phyloP scores from a whole-genome alignment of 2,113 vertebrate genomes.

The Hippocampus barbouri region DNA sequence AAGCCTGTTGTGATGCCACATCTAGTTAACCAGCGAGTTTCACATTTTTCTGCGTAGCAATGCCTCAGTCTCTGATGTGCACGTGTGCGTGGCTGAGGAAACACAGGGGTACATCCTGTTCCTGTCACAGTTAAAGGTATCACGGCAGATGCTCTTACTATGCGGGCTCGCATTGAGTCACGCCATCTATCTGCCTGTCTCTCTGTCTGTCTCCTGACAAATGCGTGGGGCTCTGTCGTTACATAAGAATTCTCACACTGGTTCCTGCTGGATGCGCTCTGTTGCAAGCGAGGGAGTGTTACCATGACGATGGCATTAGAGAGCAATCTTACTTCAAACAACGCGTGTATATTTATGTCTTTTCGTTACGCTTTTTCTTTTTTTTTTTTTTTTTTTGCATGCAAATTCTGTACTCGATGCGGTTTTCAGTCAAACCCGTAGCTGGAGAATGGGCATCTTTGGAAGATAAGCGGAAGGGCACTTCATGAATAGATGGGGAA shows the following conservation, averaged over 20 bases:
- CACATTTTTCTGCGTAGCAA: conserved; percentile 22
- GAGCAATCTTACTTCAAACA: conserved; percentile 59
- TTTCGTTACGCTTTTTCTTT: conserved; percentile 6
- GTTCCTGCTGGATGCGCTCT: conserved; percentile 52
- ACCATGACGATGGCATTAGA: conserved; percentile 72
- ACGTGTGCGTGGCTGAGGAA: conserved; percentile 38
- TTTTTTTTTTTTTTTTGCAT: background rate
- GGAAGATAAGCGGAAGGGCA: conserved; percentile 16
- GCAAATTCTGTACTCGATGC: conserved; percentile 13
- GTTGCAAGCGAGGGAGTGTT: conserved; percentile 65
- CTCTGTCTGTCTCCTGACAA: conserved; percentile 33
- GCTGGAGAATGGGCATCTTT: conserved; percentile 13
- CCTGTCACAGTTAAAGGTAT: conserved; percentile 57
- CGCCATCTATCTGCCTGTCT: conserved; percentile 34
- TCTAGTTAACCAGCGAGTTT: conserved; percentile 55
- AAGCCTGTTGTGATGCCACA: conserved; percentile 53
- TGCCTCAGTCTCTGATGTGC: conserved; percentile 11
- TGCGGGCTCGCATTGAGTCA: conserved; percentile 59
- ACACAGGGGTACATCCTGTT: conserved; percentile 52
- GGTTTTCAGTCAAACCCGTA: conserved; percentile 21
- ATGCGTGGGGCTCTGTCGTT: conserved; percentile 55
- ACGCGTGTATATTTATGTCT: conserved; percentile 37
- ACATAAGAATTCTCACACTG: conserved; percentile 64
- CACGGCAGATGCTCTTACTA: conserved; percentile 57
- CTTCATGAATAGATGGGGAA: conserved; percentile 2